Base-by-base conservation (phyloP, 2,797 vertebrate species). In the Schizothorax lantsangensis region DNA sequence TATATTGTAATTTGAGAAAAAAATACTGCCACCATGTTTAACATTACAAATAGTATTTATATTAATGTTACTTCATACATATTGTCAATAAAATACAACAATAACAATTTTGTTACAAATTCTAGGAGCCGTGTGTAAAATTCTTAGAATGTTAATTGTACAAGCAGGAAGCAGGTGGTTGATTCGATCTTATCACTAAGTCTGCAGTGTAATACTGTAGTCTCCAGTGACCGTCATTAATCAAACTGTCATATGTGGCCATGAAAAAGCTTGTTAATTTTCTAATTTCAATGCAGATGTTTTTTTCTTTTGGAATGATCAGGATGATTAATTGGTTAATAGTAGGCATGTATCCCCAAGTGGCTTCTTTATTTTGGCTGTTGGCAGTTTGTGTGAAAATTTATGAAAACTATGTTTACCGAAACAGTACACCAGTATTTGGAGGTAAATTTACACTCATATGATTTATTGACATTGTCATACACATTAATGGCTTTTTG, bases 301-400 rank as follows among this genome's bases (percentile, higher is more conserved):
- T 93, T 92, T 80, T 93, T 91, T 88, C 88, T 94, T 93, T 91
- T 90, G 88, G 89, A 87, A 92, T 93, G 92, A 93, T 94, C 93
- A 93, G 64, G 80, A 91, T 96, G 96, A 96, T 96, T 95, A 94
- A 96, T 96, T 93, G 93, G 93, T 93, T 88, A 80, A 88, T 90
- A 92, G 90, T 38, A 90, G 87, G 80, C 89, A 45, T 75, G 84
- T 77, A 79, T 64, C 93, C 94, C 94, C 94, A 43, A 75, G 91
- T 92, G 93, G 89, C 87, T 15, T 5, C 33, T 59, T 17, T 79
- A 40, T 23, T 80, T 33, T 69, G 71, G 17, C 81, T 74, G 23
- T 69, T 80, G 85, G 68, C 73, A 64, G 26, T 23, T 68, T 81
- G 30, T 21, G 6, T 79, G 83, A 68, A 73, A 54, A 33, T 17